Evolutionary conservation across 2,888 invertebrate species (phyloP).

Genomic region (Globia sparganii): DNA sequence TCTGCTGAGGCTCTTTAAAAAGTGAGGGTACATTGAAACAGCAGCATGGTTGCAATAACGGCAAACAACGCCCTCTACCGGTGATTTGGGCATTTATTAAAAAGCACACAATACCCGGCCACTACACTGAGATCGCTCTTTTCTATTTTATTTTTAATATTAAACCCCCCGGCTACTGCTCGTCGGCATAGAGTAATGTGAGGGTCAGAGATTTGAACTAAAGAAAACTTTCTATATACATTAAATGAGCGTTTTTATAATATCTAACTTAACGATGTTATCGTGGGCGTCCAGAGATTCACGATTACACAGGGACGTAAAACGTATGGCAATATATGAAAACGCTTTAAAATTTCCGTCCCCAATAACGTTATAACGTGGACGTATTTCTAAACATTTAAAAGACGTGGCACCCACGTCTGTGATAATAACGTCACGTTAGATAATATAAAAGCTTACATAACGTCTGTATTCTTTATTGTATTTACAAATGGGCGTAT

Average conservation of each 20-base stretch:
- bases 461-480: not conserved
- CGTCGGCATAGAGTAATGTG: constrained; percentile 73
- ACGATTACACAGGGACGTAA: no score
- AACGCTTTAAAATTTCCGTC: no score
- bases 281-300: no score
- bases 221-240: not conserved
- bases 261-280: no score
- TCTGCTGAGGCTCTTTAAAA: constrained; percentile 50
- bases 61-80: constrained; percentile 79
- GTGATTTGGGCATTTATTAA: constrained; percentile 88
- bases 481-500: not conserved
- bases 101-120: constrained; percentile 87
- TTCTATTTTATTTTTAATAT: constrained; percentile 89
- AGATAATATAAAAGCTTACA: no score
- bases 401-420: no score
- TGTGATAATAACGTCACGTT: no score
- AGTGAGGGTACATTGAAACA: constrained; percentile 51
- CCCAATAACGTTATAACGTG: no score
- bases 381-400: no score
- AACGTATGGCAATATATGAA: no score
- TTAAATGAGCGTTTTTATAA: not conserved
- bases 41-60: constrained; percentile 71
- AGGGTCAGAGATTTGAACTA: constrained; percentile 58
- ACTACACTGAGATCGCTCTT: constrained; percentile 84
- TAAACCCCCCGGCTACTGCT: constrained; percentile 84